phyloP scores from a whole-genome alignment of 2,113 vertebrate species.

The Garra rufa region DNA sequence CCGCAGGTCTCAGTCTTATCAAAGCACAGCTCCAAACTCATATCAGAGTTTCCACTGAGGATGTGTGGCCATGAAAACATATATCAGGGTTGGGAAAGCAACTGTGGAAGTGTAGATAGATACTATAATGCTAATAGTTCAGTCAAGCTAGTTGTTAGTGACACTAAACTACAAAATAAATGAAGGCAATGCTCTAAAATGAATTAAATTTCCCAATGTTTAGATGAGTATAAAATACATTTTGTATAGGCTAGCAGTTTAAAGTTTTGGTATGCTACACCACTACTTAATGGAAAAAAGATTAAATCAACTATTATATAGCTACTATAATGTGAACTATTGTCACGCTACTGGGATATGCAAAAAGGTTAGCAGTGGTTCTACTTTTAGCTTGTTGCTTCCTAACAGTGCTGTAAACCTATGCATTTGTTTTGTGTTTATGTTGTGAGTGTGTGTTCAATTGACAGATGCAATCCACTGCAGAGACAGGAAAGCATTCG shows the following conservation, averaged over 20 bases:
- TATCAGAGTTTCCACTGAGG: slow-evolving; percentile 70
- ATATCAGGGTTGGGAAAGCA: slow-evolving; percentile 44
- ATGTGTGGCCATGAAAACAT: slow-evolving; percentile 64
- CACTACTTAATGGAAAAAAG: neutral
- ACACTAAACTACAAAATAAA: neutral
- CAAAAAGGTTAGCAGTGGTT: neutral
- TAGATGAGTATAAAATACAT: neutral
- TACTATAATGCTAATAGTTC: neutral
- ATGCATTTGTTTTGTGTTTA: slow-evolving; percentile 18
- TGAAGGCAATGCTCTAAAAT: neutral
- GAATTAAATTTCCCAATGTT: neutral
- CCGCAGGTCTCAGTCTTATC: slow-evolving; percentile 41
- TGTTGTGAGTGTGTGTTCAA: neutral
- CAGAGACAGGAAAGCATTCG: slow-evolving; percentile 56
- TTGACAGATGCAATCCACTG: slow-evolving; percentile 50
- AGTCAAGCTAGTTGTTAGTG: neutral
- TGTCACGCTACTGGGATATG: neutral
- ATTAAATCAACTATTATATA: neutral
- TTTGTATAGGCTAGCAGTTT: neutral
- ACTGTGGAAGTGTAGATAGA: neutral
- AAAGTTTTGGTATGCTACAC: neutral
- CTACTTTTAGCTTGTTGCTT: neutral
- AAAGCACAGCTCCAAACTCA: slow-evolving; percentile 1
- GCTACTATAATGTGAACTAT: neutral
- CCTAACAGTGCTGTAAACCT: neutral